Base-by-base conservation (phyloP, 1,140 invertebrate species). In the Panagrolaimus sp. region DNA sequence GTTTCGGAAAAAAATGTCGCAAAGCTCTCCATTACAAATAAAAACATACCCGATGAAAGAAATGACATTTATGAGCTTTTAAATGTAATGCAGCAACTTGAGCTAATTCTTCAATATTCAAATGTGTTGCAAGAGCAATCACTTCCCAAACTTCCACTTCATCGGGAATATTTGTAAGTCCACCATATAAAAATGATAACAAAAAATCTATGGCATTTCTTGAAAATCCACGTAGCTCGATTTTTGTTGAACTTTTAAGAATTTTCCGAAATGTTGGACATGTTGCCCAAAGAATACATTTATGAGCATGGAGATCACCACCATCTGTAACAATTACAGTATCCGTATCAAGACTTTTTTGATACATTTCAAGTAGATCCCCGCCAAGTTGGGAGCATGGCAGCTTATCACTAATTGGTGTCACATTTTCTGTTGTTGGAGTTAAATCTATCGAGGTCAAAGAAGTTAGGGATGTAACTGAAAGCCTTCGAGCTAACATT, bases 371-470 rank as follows among this genome's bases (percentile, higher is more conserved):
- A 20, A 80, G 69, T 9, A 80, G 63, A 67, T 83, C 78, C 0
- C 69, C 66, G 0, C 78, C 81, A 42, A 80, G 67, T 66, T 72
- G 46, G 62, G 66, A 69, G 9, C 76, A 72, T 31, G 78, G 70
- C 8, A 61, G 65, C 25, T 67, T 31, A 25, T 80, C 78, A 3
- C 27, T 16, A 45, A 38, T 57, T 31, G 47, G 38, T 1, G 65
- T 48, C 64, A 64, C 66, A 74, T 63, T 67, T 47, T 79, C 78
- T 7, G 75, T 44, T 42, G 75, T 76, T 20, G 81, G 75, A 0
- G 81, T 80, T 45, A 83, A 9, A 61, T 80, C 78, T n/a, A 80
- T 78, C 42, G 80, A 82, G 13, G 78, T 80, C 25, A 80, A 48
- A 13, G 78, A 80, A 20, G 72, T 83, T 14, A 80, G 51, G 5